A percentile compares a stretch with the other conserved stretches of the same genome.
Conservation (phyloP, 2,797 vertebrate genomes). For the Manis crassicaudata region DNA sequence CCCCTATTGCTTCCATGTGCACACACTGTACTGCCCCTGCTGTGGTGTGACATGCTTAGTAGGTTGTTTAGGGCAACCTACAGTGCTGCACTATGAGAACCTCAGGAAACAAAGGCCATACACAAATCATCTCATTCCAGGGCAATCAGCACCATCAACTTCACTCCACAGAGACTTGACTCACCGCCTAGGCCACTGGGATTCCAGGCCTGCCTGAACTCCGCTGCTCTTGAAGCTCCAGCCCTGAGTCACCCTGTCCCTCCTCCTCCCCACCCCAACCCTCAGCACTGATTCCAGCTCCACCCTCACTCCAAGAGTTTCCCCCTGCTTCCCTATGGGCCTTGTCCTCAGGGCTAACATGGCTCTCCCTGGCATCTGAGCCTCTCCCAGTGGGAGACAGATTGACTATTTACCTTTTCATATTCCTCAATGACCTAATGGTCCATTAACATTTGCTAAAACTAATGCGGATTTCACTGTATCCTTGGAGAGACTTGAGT, state of each 20-base stretch:
- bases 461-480: background rate
- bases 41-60: accelerated
- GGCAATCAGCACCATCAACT: no score
- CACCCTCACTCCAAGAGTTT: background rate
- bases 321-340: background rate
- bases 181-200: background rate
- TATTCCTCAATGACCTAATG: background rate
- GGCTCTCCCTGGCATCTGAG: background rate
- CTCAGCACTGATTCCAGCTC: background rate
- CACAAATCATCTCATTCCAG: background rate
- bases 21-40: background rate
- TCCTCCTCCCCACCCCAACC: background rate
- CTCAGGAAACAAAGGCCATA: background rate
- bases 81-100: accelerated
- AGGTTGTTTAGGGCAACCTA: no score
- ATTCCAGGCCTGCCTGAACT: background rate
- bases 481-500: background rate
- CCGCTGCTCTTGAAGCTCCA: background rate
- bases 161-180: background rate
- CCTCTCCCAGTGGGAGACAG: no score
- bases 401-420: background rate
- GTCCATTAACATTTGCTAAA: background rate
- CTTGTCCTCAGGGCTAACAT: background rate
- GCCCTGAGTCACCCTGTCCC: background rate
- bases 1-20: background rate